Percentiles rank a stretch among this genome's conserved stretches.
phyloP scores from a whole-genome alignment of 2,113 vertebrate genomes.

The Hirundichthys speculiger region DNA sequence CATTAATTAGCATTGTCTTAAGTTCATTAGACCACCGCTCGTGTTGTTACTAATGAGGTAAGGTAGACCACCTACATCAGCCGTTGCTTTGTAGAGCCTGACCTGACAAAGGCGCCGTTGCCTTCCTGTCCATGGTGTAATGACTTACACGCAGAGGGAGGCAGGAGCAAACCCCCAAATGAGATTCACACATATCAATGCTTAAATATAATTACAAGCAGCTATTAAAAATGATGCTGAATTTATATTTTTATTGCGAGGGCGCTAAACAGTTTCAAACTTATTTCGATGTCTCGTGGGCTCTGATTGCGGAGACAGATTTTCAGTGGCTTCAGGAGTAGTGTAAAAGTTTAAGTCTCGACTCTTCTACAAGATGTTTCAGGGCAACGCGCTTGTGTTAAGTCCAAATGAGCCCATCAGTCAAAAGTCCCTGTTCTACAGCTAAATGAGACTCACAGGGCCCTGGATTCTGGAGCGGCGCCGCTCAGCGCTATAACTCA shows the following conservation, averaged over 20 bases:
- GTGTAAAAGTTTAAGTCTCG: slow-evolving; percentile 44
- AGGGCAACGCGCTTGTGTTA: slow-evolving; percentile 58
- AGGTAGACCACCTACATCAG: slow-evolving; percentile 84
- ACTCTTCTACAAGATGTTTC: slow-evolving; percentile 54
- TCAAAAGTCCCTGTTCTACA: slow-evolving; percentile 57
- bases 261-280: no score
- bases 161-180: slow-evolving; percentile 16
- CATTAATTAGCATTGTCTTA: slow-evolving; percentile 99
- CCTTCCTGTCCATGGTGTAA: slow-evolving; percentile 77
- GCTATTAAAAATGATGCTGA: no score
- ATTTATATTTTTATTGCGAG: no score
- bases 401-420: slow-evolving; percentile 69
- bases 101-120: slow-evolving; percentile 85
- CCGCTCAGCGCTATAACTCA: slow-evolving; percentile 75
- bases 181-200: slow-evolving; percentile 3
- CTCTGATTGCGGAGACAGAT: background rate
- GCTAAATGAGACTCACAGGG: slow-evolving; percentile 74
- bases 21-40: slow-evolving; percentile 92
- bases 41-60: slow-evolving; percentile 84
- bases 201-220: background rate
- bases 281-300: no score
- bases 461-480: no score
- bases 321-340: slow-evolving; percentile 12
- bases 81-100: slow-evolving; percentile 84
- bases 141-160: slow-evolving; percentile 62